Evolutionary conservation across 2,113 vertebrate species (phyloP).

Genomic region (Pristiophorus japonicus): DNA sequence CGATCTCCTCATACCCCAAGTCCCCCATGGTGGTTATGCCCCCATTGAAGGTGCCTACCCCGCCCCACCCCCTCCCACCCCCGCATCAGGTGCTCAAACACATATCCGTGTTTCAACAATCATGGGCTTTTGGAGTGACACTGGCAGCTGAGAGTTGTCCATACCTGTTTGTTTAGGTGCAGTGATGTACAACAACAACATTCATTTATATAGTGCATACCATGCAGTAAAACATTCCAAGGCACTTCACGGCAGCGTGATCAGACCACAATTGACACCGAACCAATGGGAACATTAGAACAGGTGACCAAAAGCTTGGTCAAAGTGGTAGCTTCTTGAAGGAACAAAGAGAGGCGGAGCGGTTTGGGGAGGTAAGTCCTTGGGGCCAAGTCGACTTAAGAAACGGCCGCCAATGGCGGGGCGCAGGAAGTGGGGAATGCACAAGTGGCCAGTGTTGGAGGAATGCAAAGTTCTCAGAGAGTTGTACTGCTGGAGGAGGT

Average conservation of each 20-base stretch:
- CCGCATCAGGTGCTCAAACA: background rate
- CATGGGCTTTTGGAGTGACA: background rate
- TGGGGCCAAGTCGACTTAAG: no score
- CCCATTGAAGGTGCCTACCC: background rate
- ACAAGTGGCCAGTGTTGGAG: no score
- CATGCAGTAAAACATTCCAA: background rate
- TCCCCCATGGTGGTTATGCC: background rate
- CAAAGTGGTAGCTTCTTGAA: no score
- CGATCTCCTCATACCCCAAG: background rate
- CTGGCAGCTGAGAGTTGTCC: background rate
- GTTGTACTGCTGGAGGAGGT: background rate
- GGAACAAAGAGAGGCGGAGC: no score
- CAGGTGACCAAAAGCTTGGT: background rate
- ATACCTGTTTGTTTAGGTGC: background rate
- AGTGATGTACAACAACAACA: background rate
- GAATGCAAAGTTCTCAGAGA: background rate
- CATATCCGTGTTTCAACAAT: background rate
- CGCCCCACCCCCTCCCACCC: background rate
- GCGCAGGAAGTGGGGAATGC: no score
- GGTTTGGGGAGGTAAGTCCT: no score
- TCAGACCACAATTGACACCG: background rate
- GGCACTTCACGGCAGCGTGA: background rate
- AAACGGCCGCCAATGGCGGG: no score
- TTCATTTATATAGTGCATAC: background rate
- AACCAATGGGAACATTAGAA: background rate